These are phyloP conservation scores for Poeciliopsis turneri DNA, from an alignment of 2,797 vertebrate species.

Conservation along the genomic window DNA sequence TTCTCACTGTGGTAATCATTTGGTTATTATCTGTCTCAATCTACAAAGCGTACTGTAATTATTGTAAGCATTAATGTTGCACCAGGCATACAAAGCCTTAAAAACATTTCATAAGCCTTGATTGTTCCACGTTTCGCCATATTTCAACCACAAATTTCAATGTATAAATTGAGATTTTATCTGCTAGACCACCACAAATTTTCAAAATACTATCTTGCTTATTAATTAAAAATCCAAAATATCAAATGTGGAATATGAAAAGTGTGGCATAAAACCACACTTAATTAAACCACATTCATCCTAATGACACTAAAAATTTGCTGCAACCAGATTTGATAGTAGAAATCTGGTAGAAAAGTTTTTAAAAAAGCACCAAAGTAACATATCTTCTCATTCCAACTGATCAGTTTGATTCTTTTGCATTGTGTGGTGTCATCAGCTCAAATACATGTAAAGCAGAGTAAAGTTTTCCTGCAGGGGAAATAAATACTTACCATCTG, in stretches of 20 bases:
- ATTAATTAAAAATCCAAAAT: neutral
- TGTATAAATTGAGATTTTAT: neutral
- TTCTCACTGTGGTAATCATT: slow-evolving; percentile 41
- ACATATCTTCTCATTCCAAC: neutral
- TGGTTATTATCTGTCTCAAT: slow-evolving; percentile 5
- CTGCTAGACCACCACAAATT: neutral
- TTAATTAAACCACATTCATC: neutral
- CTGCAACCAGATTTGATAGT: neutral
- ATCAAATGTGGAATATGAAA: neutral
- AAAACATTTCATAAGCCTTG: neutral
- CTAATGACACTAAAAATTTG: neutral
- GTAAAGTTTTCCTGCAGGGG: neutral
- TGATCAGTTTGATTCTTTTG: neutral
- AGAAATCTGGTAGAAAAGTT: too few relatives aligned
- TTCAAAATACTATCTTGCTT: slow-evolving; percentile 3
- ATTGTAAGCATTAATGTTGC: slow-evolving; percentile 18
- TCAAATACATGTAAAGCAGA: neutral
- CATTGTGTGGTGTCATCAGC: neutral
- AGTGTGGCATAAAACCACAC: neutral
- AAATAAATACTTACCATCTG: neutral
- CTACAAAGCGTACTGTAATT: slow-evolving; percentile 23
- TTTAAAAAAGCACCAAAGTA: neutral
- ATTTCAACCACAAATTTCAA: neutral
- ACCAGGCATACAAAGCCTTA: slow-evolving; percentile 4
- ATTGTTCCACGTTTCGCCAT: neutral